Percentiles rank a stretch among this genome's conserved stretches.
Conservation (phyloP, 2,113 vertebrate species). For the Pleuronectes platessa region DNA sequence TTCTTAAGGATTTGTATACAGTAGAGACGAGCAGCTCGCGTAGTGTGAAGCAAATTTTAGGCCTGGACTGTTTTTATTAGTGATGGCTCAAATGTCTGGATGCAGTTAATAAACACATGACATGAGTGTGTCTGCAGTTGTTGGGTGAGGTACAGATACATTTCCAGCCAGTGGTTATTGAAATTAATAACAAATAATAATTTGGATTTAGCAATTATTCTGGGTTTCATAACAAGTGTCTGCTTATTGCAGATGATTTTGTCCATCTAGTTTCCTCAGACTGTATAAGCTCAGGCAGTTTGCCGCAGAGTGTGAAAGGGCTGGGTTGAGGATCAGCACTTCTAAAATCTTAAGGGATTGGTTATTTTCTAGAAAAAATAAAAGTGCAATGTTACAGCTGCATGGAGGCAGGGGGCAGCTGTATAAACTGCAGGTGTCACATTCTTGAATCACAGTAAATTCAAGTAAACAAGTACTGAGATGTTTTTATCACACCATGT, state of each 20-base stretch:
- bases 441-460: not conserved
- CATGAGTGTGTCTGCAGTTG: not conserved
- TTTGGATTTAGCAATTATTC: not conserved
- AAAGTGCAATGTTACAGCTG: not conserved
- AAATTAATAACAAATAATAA: slow-evolving; percentile 10
- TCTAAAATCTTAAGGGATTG: slow-evolving; percentile 10
- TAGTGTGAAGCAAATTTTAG: not conserved
- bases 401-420: not conserved
- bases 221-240: not conserved
- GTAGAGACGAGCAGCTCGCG: not conserved
- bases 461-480: not conserved
- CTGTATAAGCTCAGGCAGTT: slow-evolving; percentile 19
- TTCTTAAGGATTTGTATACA: slow-evolving; percentile 12
- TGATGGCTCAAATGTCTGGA: not conserved
- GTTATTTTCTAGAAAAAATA: slow-evolving; percentile 13
- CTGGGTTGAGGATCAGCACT: slow-evolving; percentile 21
- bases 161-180: not conserved
- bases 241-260: slow-evolving; percentile 28
- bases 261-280: slow-evolving; percentile 18
- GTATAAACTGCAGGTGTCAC: slow-evolving; percentile 1
- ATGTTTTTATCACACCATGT: not conserved
- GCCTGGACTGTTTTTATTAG: slow-evolving; percentile 7
- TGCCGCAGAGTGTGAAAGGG: slow-evolving; percentile 22
- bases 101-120: not conserved
- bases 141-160: not conserved